A percentile compares a stretch with the other conserved stretches of the same genome.
These are phyloP conservation scores for Bursaphelenchus okinawaensis DNA, from an alignment of 2,888 invertebrate genomes.

Conservation along the genomic window DNA sequence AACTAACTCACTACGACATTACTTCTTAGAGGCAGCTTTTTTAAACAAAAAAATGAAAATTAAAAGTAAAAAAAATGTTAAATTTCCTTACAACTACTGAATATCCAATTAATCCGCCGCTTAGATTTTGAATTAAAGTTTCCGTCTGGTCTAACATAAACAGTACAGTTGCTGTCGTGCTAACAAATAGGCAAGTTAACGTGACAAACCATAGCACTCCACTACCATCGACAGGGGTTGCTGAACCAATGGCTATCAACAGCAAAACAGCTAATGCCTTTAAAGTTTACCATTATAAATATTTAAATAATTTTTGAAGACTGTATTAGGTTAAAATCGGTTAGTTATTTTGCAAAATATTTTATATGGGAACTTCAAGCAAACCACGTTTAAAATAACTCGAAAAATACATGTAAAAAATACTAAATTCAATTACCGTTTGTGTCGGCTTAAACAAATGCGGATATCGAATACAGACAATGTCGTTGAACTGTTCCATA, in stretches of 20 bases:
- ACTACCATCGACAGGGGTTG: conserved; percentile 44
- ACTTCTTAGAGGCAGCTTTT: no score
- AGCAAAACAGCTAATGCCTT: conserved; percentile 47
- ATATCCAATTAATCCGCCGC: conserved; percentile 48
- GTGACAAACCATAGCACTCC: conserved; percentile 51
- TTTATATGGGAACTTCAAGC: no score
- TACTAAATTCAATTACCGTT: conserved; percentile 44
- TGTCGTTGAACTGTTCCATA: conserved; percentile 12
- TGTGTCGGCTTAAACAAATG: conserved; percentile 55
- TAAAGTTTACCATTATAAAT: no score
- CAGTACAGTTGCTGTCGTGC: conserved; percentile 48
- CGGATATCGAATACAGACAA: conserved; percentile 35
- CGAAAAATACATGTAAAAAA: no score
- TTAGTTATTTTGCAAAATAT: no score
- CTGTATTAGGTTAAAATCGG: no score
- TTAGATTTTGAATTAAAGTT: conserved; percentile 38
- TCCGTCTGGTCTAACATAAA: conserved; percentile 49
- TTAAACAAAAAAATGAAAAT: no score
- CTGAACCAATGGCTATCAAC: conserved; percentile 45
- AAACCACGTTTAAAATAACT: no score
- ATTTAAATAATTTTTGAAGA: not conserved
- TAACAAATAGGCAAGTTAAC: conserved; percentile 36
- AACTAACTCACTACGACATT: no score
- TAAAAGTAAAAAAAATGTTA: no score
- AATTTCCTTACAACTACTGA: conserved; percentile 38